Evolutionary conservation across 2,797 vertebrate genomes (phyloP).

Genomic region (Delichon dasypus): DNA sequence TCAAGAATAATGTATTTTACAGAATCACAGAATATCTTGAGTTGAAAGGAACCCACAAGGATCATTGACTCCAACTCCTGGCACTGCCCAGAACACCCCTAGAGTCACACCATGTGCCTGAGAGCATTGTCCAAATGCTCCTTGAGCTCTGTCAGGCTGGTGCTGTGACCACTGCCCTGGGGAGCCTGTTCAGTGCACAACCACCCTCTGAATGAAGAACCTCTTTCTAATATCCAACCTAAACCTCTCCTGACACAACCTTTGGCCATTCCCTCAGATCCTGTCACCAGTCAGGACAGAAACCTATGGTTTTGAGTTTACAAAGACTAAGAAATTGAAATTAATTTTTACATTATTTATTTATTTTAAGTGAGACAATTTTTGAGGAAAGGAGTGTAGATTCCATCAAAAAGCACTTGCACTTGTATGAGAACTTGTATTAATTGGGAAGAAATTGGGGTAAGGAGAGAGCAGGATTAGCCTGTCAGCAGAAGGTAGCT

Average conservation of each 20-base stretch:
- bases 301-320: not conserved
- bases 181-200: not conserved
- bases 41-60: not conserved
- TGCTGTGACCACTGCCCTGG: not conserved
- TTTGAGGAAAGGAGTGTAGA: not conserved
- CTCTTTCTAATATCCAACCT: no score
- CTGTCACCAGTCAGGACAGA: not conserved
- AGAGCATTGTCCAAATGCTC: not conserved
- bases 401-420: not conserved
- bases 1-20: not conserved
- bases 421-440: not conserved
- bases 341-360: not conserved
- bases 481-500: not conserved
- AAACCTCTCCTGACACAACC: not conserved
- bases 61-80: not conserved
- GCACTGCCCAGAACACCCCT: no score
- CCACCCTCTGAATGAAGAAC: not conserved
- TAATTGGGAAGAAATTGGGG: not conserved
- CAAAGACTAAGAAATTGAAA: not conserved
- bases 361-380: not conserved
- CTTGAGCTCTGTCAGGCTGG: not conserved
- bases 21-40: not conserved
- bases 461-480: not conserved
- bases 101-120: fast-evolving
- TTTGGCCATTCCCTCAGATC: not conserved